Evolutionary conservation across 1,140 invertebrate species (phyloP).

Genomic region (Diorhabda sublineata): DNA sequence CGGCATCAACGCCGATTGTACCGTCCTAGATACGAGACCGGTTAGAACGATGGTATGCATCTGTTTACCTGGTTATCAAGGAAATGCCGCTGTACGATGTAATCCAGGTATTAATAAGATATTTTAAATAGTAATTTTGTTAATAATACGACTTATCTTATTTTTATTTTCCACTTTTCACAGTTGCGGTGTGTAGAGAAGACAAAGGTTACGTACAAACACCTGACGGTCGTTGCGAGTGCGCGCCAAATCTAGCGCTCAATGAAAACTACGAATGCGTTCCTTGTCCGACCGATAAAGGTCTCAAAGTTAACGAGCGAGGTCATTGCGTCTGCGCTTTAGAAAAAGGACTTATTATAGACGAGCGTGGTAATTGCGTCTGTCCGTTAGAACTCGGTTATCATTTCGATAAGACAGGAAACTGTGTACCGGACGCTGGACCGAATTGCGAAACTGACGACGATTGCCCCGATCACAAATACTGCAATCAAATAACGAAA

Average conservation of each 20-base stretch:
- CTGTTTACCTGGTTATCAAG: constrained; percentile 78
- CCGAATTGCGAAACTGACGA: constrained; percentile 67
- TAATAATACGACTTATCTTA: neutral
- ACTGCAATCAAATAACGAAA: constrained; percentile 64
- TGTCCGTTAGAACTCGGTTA: constrained; percentile 71
- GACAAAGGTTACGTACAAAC: constrained; percentile 70
- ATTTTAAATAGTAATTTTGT: neutral
- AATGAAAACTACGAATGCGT: constrained; percentile 71
- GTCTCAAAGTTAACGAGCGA: constrained; percentile 67
- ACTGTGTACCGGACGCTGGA: constrained; percentile 56
- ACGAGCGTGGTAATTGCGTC: constrained; percentile 72
- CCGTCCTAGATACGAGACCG: constrained; percentile 73
- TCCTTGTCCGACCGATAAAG: constrained; percentile 65
- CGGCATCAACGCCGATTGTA: constrained; percentile 74
- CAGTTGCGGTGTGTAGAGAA: constrained; percentile 60
- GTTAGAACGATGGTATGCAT: constrained; percentile 85
- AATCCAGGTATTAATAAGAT: constrained; percentile 57
- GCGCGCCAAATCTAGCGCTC: constrained; percentile 70
- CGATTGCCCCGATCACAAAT: constrained; percentile 73
- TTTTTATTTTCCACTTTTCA: neutral
- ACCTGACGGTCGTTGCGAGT: constrained; percentile 67
- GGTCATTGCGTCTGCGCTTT: constrained; percentile 77
- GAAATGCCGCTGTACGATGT: constrained; percentile 74
- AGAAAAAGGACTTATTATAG: constrained; percentile 68
- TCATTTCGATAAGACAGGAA: constrained; percentile 58